Evolutionary conservation across 2,797 vertebrate species (phyloP).

Genomic region (Sebastes aleutianus): DNA sequence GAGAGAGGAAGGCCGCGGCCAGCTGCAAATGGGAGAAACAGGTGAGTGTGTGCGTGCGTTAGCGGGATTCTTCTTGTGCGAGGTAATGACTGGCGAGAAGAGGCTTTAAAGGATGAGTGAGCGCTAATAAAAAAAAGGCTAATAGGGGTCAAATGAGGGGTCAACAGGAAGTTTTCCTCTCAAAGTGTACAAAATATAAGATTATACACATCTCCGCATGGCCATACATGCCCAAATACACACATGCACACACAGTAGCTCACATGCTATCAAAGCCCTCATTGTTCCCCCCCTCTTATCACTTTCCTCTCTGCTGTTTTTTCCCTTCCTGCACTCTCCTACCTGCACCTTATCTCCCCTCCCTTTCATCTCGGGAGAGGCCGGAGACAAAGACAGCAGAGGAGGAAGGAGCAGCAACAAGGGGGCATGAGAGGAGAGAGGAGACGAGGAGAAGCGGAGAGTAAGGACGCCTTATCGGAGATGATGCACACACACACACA

Average conservation of each 20-base stretch:
- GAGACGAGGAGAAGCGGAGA: slow-evolving; percentile 52
- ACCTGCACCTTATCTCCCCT: slow-evolving; percentile 74
- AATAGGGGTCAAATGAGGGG: slow-evolving; percentile 36
- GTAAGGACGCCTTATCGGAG: slow-evolving; percentile 72
- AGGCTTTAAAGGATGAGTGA: slow-evolving; percentile 30
- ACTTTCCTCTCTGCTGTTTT: slow-evolving; percentile 67
- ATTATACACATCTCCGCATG: background rate
- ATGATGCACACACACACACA: slow-evolving; percentile 46
- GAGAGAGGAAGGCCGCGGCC: slow-evolving; percentile 38
- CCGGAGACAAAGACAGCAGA: slow-evolving; percentile 59
- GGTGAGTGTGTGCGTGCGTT: slow-evolving; percentile 58
- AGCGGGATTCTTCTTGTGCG: slow-evolving; percentile 51
- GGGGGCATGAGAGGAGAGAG: slow-evolving; percentile 61
- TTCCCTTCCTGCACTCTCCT: slow-evolving; percentile 71
- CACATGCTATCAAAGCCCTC: slow-evolving; percentile 67
- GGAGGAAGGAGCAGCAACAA: slow-evolving; percentile 53
- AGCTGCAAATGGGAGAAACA: slow-evolving; percentile 73
- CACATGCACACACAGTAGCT: slow-evolving; percentile 37
- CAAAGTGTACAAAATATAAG: slow-evolving; percentile 12
- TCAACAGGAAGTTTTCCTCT: slow-evolving; percentile 30
- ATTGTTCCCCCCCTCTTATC: slow-evolving; percentile 73
- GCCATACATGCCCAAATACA: slow-evolving; percentile 8
- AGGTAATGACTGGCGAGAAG: slow-evolving; percentile 48
- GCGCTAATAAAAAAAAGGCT: slow-evolving; percentile 43
- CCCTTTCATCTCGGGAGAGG: slow-evolving; percentile 72